Conservation (phyloP, 2,113 vertebrate genomes). For the Oceanodroma tethys region DNA sequence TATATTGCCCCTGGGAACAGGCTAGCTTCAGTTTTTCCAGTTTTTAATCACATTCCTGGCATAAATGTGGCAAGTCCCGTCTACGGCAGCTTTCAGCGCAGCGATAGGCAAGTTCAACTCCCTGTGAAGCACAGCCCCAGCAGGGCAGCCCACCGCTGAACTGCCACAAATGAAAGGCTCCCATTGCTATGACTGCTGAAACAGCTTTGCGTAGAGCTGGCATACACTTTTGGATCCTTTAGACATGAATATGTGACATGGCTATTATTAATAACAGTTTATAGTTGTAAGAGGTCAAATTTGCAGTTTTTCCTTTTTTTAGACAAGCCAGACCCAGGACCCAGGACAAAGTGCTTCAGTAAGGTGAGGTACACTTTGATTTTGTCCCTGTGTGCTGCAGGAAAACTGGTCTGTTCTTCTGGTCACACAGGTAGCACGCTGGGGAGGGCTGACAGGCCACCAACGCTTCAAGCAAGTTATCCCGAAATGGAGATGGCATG, state of each 20-base stretch:
- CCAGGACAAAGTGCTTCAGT: not conserved
- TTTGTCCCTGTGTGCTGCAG: not conserved
- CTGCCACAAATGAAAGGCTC: not conserved
- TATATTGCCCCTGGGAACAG: slow-evolving; percentile 44
- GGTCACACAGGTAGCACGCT: not conserved
- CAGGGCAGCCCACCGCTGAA: not conserved
- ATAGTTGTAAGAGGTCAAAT: not conserved
- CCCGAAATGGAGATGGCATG: not conserved
- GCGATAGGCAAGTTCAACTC: not conserved
- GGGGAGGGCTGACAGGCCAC: not conserved
- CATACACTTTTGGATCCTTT: not conserved
- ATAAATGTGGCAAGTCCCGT: slow-evolving; percentile 13
- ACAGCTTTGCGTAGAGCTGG: not conserved
- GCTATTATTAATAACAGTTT: not conserved
- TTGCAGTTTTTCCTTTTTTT: not conserved
- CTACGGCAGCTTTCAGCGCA: not conserved
- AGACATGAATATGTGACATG: not conserved
- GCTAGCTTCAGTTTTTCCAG: slow-evolving; percentile 51
- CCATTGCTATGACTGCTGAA: not conserved
- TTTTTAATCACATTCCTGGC: slow-evolving; percentile 66
- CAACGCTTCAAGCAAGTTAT: not conserved
- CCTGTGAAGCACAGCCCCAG: not conserved
- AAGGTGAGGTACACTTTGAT: not conserved
- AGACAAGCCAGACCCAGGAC: not conserved
- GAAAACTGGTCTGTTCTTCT: not conserved